Evolutionary conservation across 1,140 invertebrate species (phyloP), one percentile per base, ranked within the genome.

Genomic region (Drosophila pandora): DNA sequence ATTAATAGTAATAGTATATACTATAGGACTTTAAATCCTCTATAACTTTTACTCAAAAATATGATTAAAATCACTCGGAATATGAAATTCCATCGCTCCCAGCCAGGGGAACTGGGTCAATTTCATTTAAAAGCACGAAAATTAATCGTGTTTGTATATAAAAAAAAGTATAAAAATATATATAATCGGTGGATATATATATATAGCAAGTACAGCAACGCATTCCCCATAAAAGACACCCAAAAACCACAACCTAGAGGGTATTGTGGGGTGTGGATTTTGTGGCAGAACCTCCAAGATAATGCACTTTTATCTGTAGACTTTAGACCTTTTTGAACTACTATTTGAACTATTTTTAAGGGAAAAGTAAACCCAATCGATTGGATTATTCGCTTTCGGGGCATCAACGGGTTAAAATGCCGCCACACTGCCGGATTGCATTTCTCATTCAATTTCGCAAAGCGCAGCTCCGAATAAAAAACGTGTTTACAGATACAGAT

Each of bases 401-500:
- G 30, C 57, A 32, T 45, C 52, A 65, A 70, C 53, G 79, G 81
- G 65, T 80, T 84, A 84, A 84, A 63, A 63, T 69, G 61, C 61
- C 85, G 70, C 50, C 60, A 61, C 67, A 80, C 55, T 57, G 17
- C 48, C 13, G 64, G 70, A 62, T 52, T 87, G 78, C 78, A 88
- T 56, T 79, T 82, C 81, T 39, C 45, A 78, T 78, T 70, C 73
- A 74, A 85, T 87, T 78, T 76, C 57, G 70, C 60, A 75, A 85
- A 88, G 59, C 69, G 70, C 75, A 79, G 70, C 75, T 78, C 75
- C 70, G 21, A 47, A 47, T 22, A 47, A 21, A 41, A 56, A 67
- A 87, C 79, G 85, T 88, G 83, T 88, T 82, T 78, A 67, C 52
- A 84, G 17, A 17, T 54, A 50, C 65, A 65, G 52, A 61, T 23